Base-by-base conservation (phyloP, 1,140 invertebrate genomes). In the Dermatophagoides farinae region DNA sequence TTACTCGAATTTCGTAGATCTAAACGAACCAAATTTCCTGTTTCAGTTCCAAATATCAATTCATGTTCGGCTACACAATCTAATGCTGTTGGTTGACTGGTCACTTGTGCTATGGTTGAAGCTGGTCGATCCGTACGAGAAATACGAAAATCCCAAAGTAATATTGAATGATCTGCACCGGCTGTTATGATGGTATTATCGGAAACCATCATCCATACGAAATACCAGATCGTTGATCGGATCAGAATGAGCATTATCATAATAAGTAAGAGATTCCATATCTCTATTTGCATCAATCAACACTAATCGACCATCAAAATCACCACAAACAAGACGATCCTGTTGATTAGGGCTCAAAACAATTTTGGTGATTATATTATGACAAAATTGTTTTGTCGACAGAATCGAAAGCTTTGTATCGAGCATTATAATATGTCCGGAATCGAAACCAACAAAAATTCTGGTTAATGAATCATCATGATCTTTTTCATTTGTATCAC, bases 361-460 rank as follows among this genome's bases (percentile, higher is more conserved):
- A 10, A 31, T 23, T 22, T 16, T 22, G 5, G 23, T 46, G 10
- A 47, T 37, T 20, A 47, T 40, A 40, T 60, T 46, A 25, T 60
- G 44, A 18, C 47, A 2, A 23, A 60, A 37, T 47, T n/a, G 23
- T 12, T 23, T 8, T 5, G 14, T 31, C 38, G 47, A n/a, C 14
- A 22, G 18, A 1, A 60, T 2, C 6, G 11, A 16, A 11, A 55
- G 31, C 6, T 37, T n/a, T 11, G 12, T 1, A n/a, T 50, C 18
- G 22, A 16, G 1, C 9, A 50, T 11, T 12, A 43, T 4, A 12
- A 47, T 39, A 40, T 49, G 16, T 6, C 58, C 58, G 9, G 46
- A 50, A 52, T 60, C 58, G 22, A 60, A 60, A 4, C 58, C 58
- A 14, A 20, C 41, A 23, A 60, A 37, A 11, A 50, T 16, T 23